Conservation (phyloP, 2,113 vertebrate genomes). For the Periophthalmodon schlosseri region DNA sequence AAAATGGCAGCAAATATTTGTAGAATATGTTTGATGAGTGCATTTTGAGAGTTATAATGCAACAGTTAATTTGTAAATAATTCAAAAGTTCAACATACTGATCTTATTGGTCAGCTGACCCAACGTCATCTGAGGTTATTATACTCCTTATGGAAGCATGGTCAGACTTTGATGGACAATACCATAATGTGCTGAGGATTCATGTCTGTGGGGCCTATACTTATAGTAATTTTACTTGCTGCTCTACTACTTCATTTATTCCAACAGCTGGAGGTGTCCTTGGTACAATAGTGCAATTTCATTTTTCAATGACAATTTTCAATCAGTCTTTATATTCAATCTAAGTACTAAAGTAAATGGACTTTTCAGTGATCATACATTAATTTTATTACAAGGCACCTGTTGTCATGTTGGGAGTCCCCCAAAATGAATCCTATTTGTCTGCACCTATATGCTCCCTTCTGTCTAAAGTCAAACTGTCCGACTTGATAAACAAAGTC, state of each 20-base stretch:
- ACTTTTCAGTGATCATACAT: background rate
- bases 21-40: background rate
- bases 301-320: no score
- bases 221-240: no score
- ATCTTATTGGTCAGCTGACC: background rate
- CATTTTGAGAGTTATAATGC: background rate
- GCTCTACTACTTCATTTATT: no score
- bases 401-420: background rate
- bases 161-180: no score
- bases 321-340: background rate
- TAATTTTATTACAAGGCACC: background rate
- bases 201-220: no score
- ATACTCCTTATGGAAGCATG: no score
- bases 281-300: no score
- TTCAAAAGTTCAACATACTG: background rate
- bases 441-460: background rate
- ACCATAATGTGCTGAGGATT: no score
- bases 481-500: slow-evolving; percentile 16
- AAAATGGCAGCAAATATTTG: background rate
- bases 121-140: no score
- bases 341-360: background rate
- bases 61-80: background rate
- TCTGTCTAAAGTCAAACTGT: background rate
- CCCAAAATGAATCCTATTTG: background rate
- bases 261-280: no score